Base-by-base conservation (phyloP, 2,888 invertebrate species). In the Eilema sororculum region DNA sequence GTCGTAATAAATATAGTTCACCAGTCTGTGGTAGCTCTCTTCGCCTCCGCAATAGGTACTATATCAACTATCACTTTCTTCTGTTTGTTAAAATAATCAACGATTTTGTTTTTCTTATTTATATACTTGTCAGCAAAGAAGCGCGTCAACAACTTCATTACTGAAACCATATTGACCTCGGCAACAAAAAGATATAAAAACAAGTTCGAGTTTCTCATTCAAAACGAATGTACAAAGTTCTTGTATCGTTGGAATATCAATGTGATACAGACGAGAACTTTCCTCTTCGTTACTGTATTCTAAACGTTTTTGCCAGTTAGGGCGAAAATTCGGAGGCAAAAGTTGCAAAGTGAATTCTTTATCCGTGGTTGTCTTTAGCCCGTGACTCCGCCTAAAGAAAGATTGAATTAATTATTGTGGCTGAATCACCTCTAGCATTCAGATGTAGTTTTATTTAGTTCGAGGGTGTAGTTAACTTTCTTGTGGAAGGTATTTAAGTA, bases 171-270 rank as follows among this genome's bases (percentile, higher is more conserved):
- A 75, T 74, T 72, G 72, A 75, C 69, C 68, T 71, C 65, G 68
- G 37, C 61, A 72, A 71, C 65, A 72, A 74, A 77, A 77, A 71
- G 64, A 68, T 61, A 59, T 56, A 13, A 70, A 82, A 65, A 77
- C 59, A 37, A 20, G 41, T 37, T 52, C 66, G 73, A 76, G 72
- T 77, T 75, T 63, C 24, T 25, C 73, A 63, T 75, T 72, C 69
- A 75, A 68, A 66, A 66, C 58, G 41, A 66, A 75, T 67, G 28
- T 65, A 72, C 66, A 68, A 80, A 82, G 78, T 82, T 80, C 68
- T 73, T 74, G 75, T 82, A 82, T 82, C 79, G 78, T 79, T 72
- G 73, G 83, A 82, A 82, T 83, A 82, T 81, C 83, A 82, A 82
- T 82, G 80, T 70, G 83, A 72, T 72, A 71, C 75, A 66, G 68